Conservation (phyloP, 2,113 vertebrate genomes). For the Melanotaenia duboulayi region DNA sequence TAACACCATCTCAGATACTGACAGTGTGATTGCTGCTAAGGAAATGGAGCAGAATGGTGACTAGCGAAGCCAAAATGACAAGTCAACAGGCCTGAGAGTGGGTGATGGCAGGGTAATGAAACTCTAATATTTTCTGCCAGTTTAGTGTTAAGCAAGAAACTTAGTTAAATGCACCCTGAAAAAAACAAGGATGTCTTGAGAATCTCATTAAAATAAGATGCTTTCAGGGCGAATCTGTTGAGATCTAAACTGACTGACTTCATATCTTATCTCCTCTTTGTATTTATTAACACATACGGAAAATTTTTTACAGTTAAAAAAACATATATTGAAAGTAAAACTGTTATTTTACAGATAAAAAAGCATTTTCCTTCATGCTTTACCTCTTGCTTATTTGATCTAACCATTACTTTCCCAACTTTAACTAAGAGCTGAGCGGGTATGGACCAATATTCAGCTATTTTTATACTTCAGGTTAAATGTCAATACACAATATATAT, state of each 20-base stretch:
- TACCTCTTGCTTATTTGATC: background rate
- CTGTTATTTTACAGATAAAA: background rate
- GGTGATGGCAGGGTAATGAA: constrained; percentile 60
- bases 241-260: background rate
- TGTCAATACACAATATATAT: no score
- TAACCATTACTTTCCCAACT: background rate
- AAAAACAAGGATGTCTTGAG: background rate
- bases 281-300: no score
- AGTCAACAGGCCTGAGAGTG: constrained; percentile 72
- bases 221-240: background rate
- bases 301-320: background rate
- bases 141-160: constrained; percentile 30
- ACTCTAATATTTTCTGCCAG: constrained; percentile 45
- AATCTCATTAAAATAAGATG: constrained; percentile 3
- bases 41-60: constrained; percentile 75
- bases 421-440: background rate
- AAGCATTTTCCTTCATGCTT: background rate
- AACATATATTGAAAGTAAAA: background rate
- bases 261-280: background rate
- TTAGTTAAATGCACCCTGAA: constrained; percentile 8
- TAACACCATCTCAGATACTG: constrained; percentile 74
- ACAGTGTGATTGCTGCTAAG: constrained; percentile 69
- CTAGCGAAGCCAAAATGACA: constrained; percentile 66
- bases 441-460: no score
- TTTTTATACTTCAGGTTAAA: no score